These are phyloP conservation scores for Eretmochelys imbricata DNA, from an alignment of 2,113 vertebrate genomes.

Conservation along the genomic window DNA sequence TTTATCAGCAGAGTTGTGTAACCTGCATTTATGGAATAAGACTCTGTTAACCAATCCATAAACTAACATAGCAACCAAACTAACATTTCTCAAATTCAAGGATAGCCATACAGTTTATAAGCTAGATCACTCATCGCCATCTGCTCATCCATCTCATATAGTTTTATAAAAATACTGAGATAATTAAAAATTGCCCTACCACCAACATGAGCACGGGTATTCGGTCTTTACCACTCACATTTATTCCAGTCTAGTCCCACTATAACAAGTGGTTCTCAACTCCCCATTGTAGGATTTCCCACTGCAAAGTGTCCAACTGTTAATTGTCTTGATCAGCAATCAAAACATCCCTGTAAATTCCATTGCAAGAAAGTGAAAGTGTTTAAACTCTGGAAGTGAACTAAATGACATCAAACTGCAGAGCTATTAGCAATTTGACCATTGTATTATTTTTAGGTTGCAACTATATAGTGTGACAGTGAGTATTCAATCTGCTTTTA, in stretches of 20 bases:
- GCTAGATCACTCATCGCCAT: constrained; percentile 17
- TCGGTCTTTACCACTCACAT: background rate
- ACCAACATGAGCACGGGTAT: rapidly evolving
- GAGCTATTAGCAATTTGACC: background rate
- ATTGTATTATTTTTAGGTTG: background rate
- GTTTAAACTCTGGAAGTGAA: background rate
- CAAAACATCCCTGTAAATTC: background rate
- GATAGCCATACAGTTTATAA: background rate
- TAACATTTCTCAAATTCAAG: background rate
- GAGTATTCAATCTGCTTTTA: background rate
- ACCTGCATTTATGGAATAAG: background rate
- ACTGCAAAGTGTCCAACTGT: background rate
- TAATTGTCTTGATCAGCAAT: background rate
- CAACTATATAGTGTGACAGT: background rate
- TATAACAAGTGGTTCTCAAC: background rate
- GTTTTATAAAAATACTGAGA: constrained; percentile 41
- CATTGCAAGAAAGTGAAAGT: background rate
- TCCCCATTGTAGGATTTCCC: background rate
- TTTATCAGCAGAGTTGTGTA: background rate
- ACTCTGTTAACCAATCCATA: background rate
- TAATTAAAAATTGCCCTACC: background rate
- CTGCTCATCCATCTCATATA: background rate
- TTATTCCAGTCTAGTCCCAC: background rate
- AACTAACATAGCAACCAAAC: background rate
- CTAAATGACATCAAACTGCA: too few relatives aligned